Conservation (phyloP, 2,797 vertebrate genomes). For the Acropternis orthonyx region DNA sequence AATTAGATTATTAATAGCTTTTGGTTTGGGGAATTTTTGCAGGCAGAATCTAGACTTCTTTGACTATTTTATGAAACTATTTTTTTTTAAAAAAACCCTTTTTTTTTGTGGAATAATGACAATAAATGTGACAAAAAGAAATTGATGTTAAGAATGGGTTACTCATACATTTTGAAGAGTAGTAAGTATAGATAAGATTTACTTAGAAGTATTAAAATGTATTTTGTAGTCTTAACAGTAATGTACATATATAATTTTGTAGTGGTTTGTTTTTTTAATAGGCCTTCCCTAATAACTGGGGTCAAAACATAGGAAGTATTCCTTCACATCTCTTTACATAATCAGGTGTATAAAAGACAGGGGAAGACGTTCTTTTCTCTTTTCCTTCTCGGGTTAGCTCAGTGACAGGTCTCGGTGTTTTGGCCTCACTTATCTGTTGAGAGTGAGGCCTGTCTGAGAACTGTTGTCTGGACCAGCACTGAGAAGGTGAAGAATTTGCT, state of each 20-base stretch:
- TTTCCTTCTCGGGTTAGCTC: no score
- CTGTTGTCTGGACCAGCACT: no score
- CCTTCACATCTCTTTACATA: no score
- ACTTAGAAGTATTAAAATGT: not conserved
- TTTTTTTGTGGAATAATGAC: not conserved
- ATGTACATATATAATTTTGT: not conserved
- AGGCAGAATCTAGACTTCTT: not conserved
- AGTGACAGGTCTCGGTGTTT: no score
- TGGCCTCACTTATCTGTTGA: no score
- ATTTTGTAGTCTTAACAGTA: not conserved
- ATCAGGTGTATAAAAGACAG: no score
- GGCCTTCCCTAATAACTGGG: no score
- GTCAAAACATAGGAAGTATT: no score
- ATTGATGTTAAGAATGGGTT: not conserved
- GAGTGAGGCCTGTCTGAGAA: no score
- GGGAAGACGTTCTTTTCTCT: no score
- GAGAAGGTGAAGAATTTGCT: no score
- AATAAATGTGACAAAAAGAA: not conserved
- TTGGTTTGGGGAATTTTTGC: not conserved
- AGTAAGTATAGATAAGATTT: not conserved
- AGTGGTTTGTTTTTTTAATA: not conserved
- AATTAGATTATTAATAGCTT: not conserved
- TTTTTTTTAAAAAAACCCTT: no score
- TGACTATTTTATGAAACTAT: not conserved
- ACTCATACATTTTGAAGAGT: not conserved